phyloP scores from a whole-genome alignment of 2,113 vertebrate species.

The Pholis gunnellus region DNA sequence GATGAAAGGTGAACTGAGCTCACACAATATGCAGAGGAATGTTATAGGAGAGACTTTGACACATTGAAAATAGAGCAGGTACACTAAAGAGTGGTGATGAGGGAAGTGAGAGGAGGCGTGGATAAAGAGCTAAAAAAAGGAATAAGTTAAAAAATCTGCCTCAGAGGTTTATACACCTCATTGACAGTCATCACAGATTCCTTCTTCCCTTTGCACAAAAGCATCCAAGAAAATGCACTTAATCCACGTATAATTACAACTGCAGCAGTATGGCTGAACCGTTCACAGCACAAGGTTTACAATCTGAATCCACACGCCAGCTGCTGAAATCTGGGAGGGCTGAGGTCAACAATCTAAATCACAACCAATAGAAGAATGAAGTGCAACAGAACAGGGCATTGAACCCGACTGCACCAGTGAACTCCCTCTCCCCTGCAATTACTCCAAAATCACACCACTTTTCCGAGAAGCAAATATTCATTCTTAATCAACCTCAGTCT shows the following conservation, averaged over 20 bases:
- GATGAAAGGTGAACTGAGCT: background rate
- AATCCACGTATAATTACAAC: conserved; percentile 26
- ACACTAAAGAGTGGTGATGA: background rate
- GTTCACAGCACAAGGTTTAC: conserved; percentile 17
- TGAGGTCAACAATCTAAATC: conserved; percentile 41
- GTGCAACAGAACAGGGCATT: conserved; percentile 28
- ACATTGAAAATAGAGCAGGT: conserved; percentile 4
- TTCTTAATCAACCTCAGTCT: background rate
- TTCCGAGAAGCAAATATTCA: background rate
- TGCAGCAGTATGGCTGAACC: background rate
- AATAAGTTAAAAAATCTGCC: conserved; percentile 25
- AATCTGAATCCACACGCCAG: conserved; percentile 5
- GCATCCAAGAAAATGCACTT: conserved; percentile 1
- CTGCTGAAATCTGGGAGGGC: conserved; percentile 22
- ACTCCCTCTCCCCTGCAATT: conserved; percentile 8
- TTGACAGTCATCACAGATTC: conserved; percentile 18
- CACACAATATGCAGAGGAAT: background rate
- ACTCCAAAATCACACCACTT: conserved; percentile 16
- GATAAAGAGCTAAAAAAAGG: conserved; percentile 6
- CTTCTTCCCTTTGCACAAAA: conserved; percentile 8
- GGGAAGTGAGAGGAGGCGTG: background rate
- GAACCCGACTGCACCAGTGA: conserved; percentile 14
- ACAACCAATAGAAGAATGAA: conserved; percentile 29
- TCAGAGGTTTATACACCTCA: conserved; percentile 6
- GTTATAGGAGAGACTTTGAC: background rate